Base-by-base conservation (phyloP, 1,140 invertebrate species). In the Psix sp. region DNA sequence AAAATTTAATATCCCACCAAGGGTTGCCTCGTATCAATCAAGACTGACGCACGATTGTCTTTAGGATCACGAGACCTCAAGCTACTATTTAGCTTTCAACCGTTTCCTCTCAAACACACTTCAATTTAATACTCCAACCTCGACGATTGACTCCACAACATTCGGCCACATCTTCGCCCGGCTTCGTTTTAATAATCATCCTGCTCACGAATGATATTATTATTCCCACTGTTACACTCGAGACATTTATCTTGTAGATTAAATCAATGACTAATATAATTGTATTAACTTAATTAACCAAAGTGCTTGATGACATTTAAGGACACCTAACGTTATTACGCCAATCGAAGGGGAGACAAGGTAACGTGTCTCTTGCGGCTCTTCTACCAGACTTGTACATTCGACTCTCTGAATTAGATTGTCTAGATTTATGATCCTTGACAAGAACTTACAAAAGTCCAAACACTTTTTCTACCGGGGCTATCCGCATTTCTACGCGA, bases 1-100 rank as follows among this genome's bases (percentile, higher is more conserved):
- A 52, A 39, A 68, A 68, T 68, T 68, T 68, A 68, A 68, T 68
- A 68, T 68, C 65, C 36, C 52, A 24, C 17, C 46, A 48, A 52
- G 51, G 54, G 65, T 38, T 68, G 46, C 52, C 10, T 51, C 65
- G 52, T 51, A 59, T 59, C 65, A 68, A 59, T 59, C 52, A 59
- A 68, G 45, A 52, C 45, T 60, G 54, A 62, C 49, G 56, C 33
- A 45, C 29, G 45, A 59, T 68, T 39, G 45, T 62, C n/a, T n/a
- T n/a, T n/a, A n/a, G n/a, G n/a, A n/a, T n/a, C n/a, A n/a, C n/a
- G n/a, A n/a, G n/a, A n/a, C n/a, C n/a, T n/a, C n/a, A 42, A 42
- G 20, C 10, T 31, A 39, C 42, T 14, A 38, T 33, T 49, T 45
- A 45, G 24, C 26, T 18, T 24, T 33, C 13, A 33, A 42, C 3